These are phyloP conservation scores for Dynastes maya DNA, from an alignment of 2,888 invertebrate genomes.

Conservation along the genomic window DNA sequence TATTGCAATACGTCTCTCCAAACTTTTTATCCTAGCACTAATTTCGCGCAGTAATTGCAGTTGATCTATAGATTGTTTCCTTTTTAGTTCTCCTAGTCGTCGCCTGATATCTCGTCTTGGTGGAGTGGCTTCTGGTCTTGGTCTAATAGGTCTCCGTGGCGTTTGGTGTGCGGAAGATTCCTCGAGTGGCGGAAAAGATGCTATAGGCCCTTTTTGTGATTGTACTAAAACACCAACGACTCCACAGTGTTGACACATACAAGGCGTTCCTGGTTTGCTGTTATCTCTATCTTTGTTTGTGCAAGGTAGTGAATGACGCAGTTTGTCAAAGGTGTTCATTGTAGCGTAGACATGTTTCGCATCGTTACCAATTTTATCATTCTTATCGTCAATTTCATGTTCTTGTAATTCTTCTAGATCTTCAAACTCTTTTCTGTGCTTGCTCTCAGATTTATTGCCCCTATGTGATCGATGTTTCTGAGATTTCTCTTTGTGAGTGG, in stretches of 20 bases:
- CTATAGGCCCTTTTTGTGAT: slow-evolving; percentile 66
- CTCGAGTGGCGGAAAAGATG: slow-evolving; percentile 51
- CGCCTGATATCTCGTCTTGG: slow-evolving; percentile 19
- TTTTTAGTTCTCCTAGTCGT: slow-evolving; percentile 10
- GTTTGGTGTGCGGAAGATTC: neutral
- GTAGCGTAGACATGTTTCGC: slow-evolving; percentile 62
- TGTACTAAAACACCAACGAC: slow-evolving; percentile 66
- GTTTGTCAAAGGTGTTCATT: slow-evolving; percentile 60
- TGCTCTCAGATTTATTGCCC: neutral
- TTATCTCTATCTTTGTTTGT: slow-evolving; percentile 58
- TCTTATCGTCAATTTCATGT: slow-evolving; percentile 7
- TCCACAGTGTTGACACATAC: slow-evolving; percentile 67
- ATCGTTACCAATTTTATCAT: slow-evolving; percentile 23
- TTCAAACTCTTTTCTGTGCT: neutral
- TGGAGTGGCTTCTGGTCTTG: neutral
- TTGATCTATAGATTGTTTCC: slow-evolving; percentile 48
- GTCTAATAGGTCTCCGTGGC: neutral
- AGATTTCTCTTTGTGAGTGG: slow-evolving; percentile 1
- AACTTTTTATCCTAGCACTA: slow-evolving; percentile 60
- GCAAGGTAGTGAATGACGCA: slow-evolving; percentile 62
- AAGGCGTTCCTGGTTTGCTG: slow-evolving; percentile 62
- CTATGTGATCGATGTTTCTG: slow-evolving; percentile 8
- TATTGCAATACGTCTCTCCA: slow-evolving; percentile 63
- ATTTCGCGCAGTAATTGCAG: slow-evolving; percentile 58
- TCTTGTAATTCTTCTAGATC: neutral